Base-by-base conservation (phyloP, 2,113 vertebrate genomes). In the Carassius gibelio region DNA sequence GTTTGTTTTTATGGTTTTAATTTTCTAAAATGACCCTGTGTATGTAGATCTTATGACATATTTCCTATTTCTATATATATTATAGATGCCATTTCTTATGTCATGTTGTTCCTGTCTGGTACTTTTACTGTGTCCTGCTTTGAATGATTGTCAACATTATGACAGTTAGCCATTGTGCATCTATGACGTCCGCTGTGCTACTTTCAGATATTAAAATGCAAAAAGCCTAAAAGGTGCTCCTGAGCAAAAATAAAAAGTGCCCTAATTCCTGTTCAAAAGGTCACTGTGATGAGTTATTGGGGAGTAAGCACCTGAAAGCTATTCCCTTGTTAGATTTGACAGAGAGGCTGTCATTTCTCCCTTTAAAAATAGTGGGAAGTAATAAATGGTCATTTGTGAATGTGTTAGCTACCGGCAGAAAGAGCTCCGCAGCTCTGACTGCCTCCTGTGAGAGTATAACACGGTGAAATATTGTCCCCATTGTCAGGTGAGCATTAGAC, bases 191-290 rank as follows among this genome's bases (percentile, higher is more conserved):
- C 83, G 88, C 80, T 36, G 89, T 89, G 90, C 93, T 90, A 91
- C 91, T 92, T 93, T 92, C 88, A 82, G 90, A 88, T 88, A 92
- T 91, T 93, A 92, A 94, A 93, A 95, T 94, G 93, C 94, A 94
- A 94, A 94, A 93, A 89, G 89, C 92, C 92, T 93, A 89, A 90
- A 90, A 91, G 88, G 88, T 91, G 92, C 92, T 94, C 92, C 92
- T 93, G 92, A 92, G 93, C 92, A 89, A 90, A 92, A 92, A 94
- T 59, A 91, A 91, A 93, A 93, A 93, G 91, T 95, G 94, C 92
- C 94, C 95, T 95, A 93, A 95, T 95, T 95, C 92, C 93, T 92
- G 91, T 93, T 94, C 92, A 91, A 95, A 95, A 95, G 95, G 94
- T 95, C 93, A 93, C 85, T 0, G 89, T 83, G 90, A 94, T 95